Evolutionary conservation across 1,140 invertebrate genomes (phyloP), one percentile per base, ranked within the genome.

Genomic region (Drosophila triauraria): DNA sequence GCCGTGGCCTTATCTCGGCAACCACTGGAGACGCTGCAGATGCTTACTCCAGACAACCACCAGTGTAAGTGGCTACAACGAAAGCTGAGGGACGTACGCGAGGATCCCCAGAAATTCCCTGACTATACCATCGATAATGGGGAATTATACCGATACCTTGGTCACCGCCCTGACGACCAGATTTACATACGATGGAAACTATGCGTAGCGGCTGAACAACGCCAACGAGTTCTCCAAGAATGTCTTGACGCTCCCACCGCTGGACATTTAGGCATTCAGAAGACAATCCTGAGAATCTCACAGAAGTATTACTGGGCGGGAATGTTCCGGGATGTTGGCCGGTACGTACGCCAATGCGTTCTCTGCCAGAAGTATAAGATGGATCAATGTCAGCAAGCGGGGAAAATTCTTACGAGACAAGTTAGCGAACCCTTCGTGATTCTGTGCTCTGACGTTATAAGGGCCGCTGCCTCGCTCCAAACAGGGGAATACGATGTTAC

Each of bases 121-220:
- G 27, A 59, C 4, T 59, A 32, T n/a, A 59, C 17, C 27, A 30
- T 47, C 6, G 43, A 59, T 17, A 47, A 59, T 43, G 12, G 17
- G 32, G n/a, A 59, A 30, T 13, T 58, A n/a, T 58, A 58, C 25
- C 40, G 42, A 9, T 23, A 44, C 23, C n/a, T 58, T 9, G 42
- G 56, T 7, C 42, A 20, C 8, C 38, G 42, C 7, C 56, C 40
- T 10, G 25, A 12, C 9, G 42, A 58, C 25, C 5, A 40, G 3
- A 43, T 46, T 15, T 35, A 20, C 57, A 8, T 46, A 5, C 57
- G n/a, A 6, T 46, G 42, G 25, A 44, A 46, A 8, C 25, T 46
- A 15, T 54, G 51, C n/a, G 10, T 54, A 0, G 40, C 40, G 9
- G 7, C 13, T 8, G 43, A 59, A 4, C n/a, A 59, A 20, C 43